Evolutionary conservation across 2,113 vertebrate species (phyloP).

Genomic region (Lophotis ruficrista): DNA sequence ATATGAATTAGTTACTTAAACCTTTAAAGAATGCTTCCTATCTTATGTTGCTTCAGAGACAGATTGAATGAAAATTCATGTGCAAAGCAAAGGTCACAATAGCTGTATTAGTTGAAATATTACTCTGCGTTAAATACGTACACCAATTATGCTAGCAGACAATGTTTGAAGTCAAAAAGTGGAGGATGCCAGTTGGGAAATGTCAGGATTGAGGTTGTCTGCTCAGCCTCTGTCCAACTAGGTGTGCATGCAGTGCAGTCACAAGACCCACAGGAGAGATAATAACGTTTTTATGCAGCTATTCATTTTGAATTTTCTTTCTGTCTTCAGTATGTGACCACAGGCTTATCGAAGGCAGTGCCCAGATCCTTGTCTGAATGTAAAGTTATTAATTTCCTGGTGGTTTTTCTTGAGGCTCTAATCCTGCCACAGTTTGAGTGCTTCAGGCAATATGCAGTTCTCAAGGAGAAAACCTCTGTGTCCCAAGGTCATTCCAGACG

Average conservation of each 20-base stretch:
- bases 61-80: conserved; percentile 14
- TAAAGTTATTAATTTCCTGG: conserved; percentile 24
- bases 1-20: neutral
- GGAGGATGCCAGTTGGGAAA: neutral
- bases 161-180: neutral
- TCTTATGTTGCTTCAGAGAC: neutral
- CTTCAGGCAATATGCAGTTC: neutral
- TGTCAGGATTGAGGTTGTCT: neutral
- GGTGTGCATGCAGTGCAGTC: neutral
- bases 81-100: neutral
- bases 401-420: neutral
- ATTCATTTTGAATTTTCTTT: conserved; percentile 9
- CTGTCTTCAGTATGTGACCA: neutral
- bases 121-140: neutral
- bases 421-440: neutral
- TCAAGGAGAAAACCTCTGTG: neutral
- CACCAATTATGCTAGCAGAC: neutral
- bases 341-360: neutral
- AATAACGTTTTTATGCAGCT: neutral
- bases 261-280: neutral
- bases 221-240: neutral
- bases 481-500: neutral
- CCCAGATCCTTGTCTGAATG: neutral
- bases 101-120: neutral
- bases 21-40: neutral